A percentile compares a stretch with the other conserved stretches of the same genome.
These are phyloP conservation scores for Enteromius fasciolatus DNA, from an alignment of 2,797 vertebrate species.

Conservation along the genomic window DNA sequence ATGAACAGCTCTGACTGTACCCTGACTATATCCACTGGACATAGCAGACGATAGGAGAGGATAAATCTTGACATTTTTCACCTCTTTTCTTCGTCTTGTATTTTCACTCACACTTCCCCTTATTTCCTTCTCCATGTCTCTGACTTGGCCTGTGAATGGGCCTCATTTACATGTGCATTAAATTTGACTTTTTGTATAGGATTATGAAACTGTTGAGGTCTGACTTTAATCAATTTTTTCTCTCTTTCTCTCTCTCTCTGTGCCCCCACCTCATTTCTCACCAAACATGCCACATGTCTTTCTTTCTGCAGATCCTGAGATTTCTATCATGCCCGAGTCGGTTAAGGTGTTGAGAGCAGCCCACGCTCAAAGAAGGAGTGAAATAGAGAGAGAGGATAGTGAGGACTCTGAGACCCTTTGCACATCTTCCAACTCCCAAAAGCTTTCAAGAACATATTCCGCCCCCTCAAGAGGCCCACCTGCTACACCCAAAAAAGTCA, in stretches of 20 bases:
- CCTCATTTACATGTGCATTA: not conserved
- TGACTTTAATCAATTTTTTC: not conserved
- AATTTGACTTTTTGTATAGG: not conserved
- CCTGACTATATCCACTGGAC: not conserved
- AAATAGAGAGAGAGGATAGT: constrained; percentile 66
- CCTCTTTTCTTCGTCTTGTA: not conserved
- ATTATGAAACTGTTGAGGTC: not conserved
- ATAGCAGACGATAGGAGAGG: constrained; percentile 41
- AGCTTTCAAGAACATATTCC: constrained; percentile 53
- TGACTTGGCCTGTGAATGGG: not conserved
- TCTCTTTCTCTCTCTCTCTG: constrained; percentile 8
- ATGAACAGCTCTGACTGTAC: constrained; percentile 7
- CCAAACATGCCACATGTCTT: constrained; percentile 47
- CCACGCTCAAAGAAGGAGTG: constrained; percentile 71
- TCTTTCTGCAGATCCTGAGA: constrained; percentile 80
- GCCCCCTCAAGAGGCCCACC: constrained; percentile 13
- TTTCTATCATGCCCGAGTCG: constrained; percentile 69
- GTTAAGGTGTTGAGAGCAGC: constrained; percentile 72
- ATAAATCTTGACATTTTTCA: constrained; percentile 49
- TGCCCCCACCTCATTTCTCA: constrained; percentile 19
- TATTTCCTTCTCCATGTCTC: not conserved
- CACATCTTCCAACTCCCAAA: constrained; percentile 54
- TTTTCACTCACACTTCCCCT: not conserved
- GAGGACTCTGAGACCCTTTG: constrained; percentile 65
- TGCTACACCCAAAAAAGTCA: constrained; percentile 50